Base-by-base conservation (phyloP, 2,113 vertebrate genomes). In the Notarius quadriscutis region DNA sequence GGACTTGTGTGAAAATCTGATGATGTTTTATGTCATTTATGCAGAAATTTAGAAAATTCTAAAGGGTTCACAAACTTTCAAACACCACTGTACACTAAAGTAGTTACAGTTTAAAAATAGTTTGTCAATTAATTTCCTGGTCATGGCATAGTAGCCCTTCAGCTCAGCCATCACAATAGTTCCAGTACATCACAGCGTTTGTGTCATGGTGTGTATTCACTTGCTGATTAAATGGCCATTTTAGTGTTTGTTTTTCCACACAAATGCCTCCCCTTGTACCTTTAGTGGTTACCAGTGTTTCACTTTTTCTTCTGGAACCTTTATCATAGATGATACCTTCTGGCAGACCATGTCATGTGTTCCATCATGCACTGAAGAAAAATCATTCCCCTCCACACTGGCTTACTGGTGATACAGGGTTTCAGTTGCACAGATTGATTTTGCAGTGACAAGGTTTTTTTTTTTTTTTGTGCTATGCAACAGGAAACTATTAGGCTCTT, bases 361-460 rank as follows among this genome's bases (percentile, higher is more conserved):
- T 88, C 60, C 8, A 63, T 89, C 81, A 84, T 78, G 5, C 79
- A 25, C 88, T 90, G 87, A 87, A 91, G 30, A 88, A 88, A 91
- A 81, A 62, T 90, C 75, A 85, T 87, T 91, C 84, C 88, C 89
- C 87, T 88, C 86, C 86, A 86, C 83, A 83, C 90, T 88, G 89
- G 86, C 84, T 84, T 89, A 89, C 89, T 86, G 74, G 75, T 86
- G 77, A 86, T 88, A 91, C 87, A 86, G 87, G 93, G 87, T 75
- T 93, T 91, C 90, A 82, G 91, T 94, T 93, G 90, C 89, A 74
- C 85, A 69, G 86, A 90, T 89, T 91, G 91, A 92, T 91, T 91
- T 87, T 82, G 87, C 82, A 85, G 84, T 90, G 74, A 93, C 89
- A 92, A 91, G 90, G 92, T 67, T 41, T 41, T 41, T 41, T 41